Percentiles rank a stretch among this genome's conserved stretches.
Conservation (phyloP, 2,113 vertebrate species). For the Hylia prasina region DNA sequence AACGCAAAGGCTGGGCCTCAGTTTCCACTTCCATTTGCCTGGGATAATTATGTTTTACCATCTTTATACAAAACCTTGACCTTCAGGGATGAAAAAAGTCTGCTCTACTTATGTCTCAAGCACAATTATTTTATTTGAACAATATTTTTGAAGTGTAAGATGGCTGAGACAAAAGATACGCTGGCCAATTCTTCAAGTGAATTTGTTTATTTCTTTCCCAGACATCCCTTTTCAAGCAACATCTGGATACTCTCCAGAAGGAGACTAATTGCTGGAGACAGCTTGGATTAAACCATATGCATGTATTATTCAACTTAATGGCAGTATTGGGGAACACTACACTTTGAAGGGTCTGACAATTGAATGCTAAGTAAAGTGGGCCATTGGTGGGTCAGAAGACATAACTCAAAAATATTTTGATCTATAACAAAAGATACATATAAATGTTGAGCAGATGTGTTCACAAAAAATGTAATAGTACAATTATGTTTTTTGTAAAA, state of each 20-base stretch:
- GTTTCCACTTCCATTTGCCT: not conserved
- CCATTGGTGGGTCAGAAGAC: not conserved
- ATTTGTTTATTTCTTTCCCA: constrained; percentile 14
- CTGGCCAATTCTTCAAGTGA: not conserved
- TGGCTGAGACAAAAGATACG: not conserved
- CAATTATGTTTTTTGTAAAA: not conserved
- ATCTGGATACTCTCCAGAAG: constrained; percentile 21
- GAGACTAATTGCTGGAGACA: not conserved
- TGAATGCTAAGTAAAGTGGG: not conserved
- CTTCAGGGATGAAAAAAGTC: not conserved
- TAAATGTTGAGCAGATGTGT: not conserved
- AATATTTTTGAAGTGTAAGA: not conserved
- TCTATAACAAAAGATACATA: not conserved
- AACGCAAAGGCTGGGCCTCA: not conserved
- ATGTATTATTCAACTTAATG: not conserved
- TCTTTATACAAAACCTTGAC: not conserved
- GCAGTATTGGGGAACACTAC: not conserved
- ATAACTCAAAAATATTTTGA: not conserved
- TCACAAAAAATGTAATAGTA: not conserved
- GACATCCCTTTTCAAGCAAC: not conserved
- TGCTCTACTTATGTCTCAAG: not conserved
- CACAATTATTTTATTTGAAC: not conserved
- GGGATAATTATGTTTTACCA: not conserved
- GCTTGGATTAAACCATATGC: not conserved
- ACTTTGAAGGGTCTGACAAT: not conserved